Conservation (phyloP, 30 jellyfish, hydroid and myxozoan species). For the Pelagia noctiluca region DNA sequence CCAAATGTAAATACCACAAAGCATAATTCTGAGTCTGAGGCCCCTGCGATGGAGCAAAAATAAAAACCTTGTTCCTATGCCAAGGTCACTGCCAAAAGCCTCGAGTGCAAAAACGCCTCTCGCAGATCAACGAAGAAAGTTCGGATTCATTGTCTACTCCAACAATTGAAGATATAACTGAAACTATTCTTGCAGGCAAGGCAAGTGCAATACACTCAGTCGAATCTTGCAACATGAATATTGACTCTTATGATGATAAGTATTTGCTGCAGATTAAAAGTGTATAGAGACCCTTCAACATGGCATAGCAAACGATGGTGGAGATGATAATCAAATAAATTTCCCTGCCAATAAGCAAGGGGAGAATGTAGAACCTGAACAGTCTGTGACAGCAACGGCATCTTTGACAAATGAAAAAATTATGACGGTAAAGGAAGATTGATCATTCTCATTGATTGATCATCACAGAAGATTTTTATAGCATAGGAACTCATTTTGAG, state of each 20-base stretch:
- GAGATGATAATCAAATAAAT: constrained; percentile 25
- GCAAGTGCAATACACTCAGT: background rate
- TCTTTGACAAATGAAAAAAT: constrained; percentile 44
- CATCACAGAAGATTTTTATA: too few species aligned
- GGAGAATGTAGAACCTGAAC: constrained; percentile 47
- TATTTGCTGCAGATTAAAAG: background rate
- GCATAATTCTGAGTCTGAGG: too few species aligned
- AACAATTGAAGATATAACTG: background rate
- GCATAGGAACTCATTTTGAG: too few species aligned
- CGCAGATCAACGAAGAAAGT: background rate
- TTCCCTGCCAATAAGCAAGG: constrained; percentile 32
- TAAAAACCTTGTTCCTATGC: too few species aligned
- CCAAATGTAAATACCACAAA: too few species aligned
- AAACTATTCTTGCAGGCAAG: background rate
- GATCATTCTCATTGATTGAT: too few species aligned
- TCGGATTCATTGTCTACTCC: background rate
- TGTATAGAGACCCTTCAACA: background rate
- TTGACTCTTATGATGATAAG: background rate
- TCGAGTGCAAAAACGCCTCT: background rate
- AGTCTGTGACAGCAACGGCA: constrained; percentile 44
- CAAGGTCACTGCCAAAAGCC: too few species aligned
- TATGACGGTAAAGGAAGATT: constrained; percentile 36
- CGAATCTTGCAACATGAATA: background rate
- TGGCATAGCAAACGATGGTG: background rate
- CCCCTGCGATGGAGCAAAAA: too few species aligned